phyloP scores from a whole-genome alignment of 1,140 invertebrate species.

The Drosophila burlai region DNA sequence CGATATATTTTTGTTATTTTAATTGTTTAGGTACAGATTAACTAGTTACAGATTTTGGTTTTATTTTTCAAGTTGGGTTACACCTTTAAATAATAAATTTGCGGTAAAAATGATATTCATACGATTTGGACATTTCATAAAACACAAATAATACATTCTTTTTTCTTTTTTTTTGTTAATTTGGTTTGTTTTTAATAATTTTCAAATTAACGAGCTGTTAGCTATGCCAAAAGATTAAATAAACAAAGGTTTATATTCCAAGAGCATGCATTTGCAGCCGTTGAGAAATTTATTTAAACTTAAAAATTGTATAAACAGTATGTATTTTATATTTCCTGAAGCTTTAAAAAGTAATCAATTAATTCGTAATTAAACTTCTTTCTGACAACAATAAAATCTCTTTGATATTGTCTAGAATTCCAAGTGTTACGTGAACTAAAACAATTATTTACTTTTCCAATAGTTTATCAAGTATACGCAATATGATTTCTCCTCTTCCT shows the following conservation, averaged over 20 bases:
- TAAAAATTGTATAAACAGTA: neutral
- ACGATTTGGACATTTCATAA: neutral
- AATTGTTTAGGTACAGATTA: too few species aligned
- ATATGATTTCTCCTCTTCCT: slow-evolving; percentile 4
- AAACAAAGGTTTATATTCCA: neutral
- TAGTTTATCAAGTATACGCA: neutral
- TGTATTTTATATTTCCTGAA: neutral
- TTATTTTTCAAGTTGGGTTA: neutral
- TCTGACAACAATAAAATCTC: neutral
- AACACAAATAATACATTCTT: too few species aligned
- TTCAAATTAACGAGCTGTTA: neutral
- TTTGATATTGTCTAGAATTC: slow-evolving; percentile 3
- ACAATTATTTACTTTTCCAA: slow-evolving; percentile 19
- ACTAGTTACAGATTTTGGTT: too few species aligned
- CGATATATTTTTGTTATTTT: too few species aligned
- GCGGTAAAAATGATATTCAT: neutral
- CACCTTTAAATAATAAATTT: neutral
- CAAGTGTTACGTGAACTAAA: neutral
- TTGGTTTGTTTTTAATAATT: neutral
- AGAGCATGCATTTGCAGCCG: neutral
- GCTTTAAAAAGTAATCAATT: neutral
- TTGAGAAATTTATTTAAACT: neutral
- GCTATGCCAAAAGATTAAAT: slow-evolving; percentile 1
- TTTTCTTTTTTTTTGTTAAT: too few species aligned
- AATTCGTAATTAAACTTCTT: neutral